These are phyloP conservation scores for Mesorhabditis belari DNA, from an alignment of 2,888 invertebrate species.

Conservation along the genomic window DNA sequence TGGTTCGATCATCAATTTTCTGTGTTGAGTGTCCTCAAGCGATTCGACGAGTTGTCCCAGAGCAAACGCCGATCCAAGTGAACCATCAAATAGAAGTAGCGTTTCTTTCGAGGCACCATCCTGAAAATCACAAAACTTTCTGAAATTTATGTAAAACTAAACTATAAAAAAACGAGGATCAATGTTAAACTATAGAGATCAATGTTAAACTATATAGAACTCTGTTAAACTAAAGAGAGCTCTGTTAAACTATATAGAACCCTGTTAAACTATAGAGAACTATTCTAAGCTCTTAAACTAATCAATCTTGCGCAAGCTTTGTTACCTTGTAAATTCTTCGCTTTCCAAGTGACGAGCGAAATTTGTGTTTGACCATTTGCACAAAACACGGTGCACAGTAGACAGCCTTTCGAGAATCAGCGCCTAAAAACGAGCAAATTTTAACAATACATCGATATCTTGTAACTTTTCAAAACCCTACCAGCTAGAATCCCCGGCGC, in stretches of 20 bases:
- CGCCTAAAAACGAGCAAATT: constrained; percentile 15
- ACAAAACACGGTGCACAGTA: constrained; percentile 45
- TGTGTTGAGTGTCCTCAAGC: constrained; percentile 17
- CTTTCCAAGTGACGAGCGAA: constrained; percentile 41
- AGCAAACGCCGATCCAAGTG: constrained; percentile 17
- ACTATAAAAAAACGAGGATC: not conserved
- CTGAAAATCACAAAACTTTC: constrained; percentile 4
- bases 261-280: not conserved
- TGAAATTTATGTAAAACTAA: not conserved
- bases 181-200: not conserved
- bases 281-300: not conserved
- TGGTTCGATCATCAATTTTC: constrained; percentile 23
- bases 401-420: constrained; percentile 39
- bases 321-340: constrained; percentile 29
- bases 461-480: not conserved
- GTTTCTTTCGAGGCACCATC: constrained; percentile 26
- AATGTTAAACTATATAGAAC: not conserved
- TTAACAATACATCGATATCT: not conserved
- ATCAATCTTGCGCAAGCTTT: not conserved
- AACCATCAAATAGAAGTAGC: constrained; percentile 29
- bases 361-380: constrained; percentile 43
- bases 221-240: not conserved
- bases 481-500: not conserved
- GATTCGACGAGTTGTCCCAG: constrained; percentile 26
- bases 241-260: not conserved